A percentile compares a stretch with the other conserved stretches of the same genome.
These are phyloP conservation scores for Bujurquina vittata DNA, from an alignment of 2,113 vertebrate genomes.

Conservation along the genomic window DNA sequence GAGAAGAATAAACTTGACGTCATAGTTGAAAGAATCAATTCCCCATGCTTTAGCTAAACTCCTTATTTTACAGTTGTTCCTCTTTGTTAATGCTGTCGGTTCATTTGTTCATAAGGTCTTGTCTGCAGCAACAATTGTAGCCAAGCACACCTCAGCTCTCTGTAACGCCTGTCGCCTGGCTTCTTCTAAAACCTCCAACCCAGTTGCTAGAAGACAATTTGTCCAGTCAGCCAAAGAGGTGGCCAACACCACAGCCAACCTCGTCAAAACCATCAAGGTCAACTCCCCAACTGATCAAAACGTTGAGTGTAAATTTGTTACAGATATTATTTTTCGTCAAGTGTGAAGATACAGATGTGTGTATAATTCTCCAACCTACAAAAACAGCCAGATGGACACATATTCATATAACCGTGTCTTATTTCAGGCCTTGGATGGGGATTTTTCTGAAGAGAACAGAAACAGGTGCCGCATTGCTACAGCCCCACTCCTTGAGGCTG, in stretches of 20 bases:
- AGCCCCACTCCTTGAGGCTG: constrained; percentile 91
- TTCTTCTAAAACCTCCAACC: constrained; percentile 96
- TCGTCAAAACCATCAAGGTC: constrained; percentile 99
- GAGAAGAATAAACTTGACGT: not conserved
- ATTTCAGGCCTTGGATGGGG: constrained; percentile 90
- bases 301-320: constrained; percentile 76
- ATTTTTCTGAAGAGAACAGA: constrained; percentile 97
- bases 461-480: constrained; percentile 92
- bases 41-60: not conserved
- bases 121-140: constrained; percentile 97
- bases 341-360: constrained; percentile 35
- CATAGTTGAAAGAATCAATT: not conserved
- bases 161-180: constrained; percentile 98
- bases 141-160: constrained; percentile 96
- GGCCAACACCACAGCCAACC: constrained; percentile 98
- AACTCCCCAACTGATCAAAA: constrained; percentile 75
- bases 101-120: constrained; percentile 83
- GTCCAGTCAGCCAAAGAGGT: constrained; percentile 99
- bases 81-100: constrained; percentile 1
- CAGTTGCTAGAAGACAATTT: constrained; percentile 96
- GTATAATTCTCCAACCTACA: not conserved
- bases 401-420: constrained; percentile 15
- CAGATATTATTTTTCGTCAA: constrained; percentile 24
- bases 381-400: not conserved
- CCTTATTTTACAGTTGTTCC: constrained; percentile 3